Conservation (phyloP, 2,888 invertebrate genomes). For the Petrolisthes manimaculis region DNA sequence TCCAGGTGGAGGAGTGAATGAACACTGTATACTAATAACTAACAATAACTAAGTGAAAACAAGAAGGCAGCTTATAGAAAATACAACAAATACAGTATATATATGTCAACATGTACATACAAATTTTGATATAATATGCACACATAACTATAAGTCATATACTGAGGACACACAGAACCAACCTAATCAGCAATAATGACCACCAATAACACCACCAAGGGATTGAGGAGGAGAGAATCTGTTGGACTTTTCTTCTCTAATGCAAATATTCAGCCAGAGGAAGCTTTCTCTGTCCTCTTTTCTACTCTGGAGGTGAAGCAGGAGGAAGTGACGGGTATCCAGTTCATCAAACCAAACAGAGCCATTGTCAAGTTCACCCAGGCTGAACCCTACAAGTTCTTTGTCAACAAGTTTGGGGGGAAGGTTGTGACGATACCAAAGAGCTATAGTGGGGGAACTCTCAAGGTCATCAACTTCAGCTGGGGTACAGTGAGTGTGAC, state of each 20-base stretch:
- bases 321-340: slow-evolving; percentile 20
- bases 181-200: neutral
- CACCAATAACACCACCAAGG: neutral
- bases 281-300: slow-evolving; percentile 3
- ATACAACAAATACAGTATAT: no score
- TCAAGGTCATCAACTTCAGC: slow-evolving; percentile 32
- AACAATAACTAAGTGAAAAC: no score
- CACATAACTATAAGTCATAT: no score
- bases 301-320: slow-evolving; percentile 12
- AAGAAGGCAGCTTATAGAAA: no score
- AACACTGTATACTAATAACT: no score
- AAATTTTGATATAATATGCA: no score
- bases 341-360: slow-evolving; percentile 28
- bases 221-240: slow-evolving; percentile 10
- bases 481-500: neutral
- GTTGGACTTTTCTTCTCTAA: slow-evolving; percentile 26
- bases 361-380: slow-evolving; percentile 17
- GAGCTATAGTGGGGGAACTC: neutral
- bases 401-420: slow-evolving; percentile 11
- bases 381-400: slow-evolving; percentile 5
- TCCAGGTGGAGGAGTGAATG: no score
- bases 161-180: no score
- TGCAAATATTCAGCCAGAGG: neutral
- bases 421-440: neutral
- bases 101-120: no score